Conservation (phyloP, 92 coral and sea anemone species). For the Siderastrea siderea region DNA sequence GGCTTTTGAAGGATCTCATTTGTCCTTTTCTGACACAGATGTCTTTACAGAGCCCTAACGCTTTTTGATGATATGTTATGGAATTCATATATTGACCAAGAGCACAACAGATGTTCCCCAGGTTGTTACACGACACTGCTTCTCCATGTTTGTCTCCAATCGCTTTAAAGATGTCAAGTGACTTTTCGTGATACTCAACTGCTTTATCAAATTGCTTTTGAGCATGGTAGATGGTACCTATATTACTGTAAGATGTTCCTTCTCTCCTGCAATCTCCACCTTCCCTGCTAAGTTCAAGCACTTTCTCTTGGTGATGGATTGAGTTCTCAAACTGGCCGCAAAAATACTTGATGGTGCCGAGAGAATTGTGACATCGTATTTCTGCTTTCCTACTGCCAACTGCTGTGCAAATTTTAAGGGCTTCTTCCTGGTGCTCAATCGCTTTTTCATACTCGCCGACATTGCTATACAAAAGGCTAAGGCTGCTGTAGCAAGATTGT, state of each 20-base stretch:
- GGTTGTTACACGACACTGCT: slow-evolving; percentile 22
- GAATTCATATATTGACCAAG: slow-evolving; percentile 30
- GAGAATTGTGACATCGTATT: slow-evolving; percentile 1
- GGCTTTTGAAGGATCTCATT: not conserved
- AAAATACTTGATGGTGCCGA: slow-evolving; percentile 3
- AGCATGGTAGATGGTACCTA: slow-evolving; percentile 34
- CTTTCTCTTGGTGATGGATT: slow-evolving; percentile 23
- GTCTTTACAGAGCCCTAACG: slow-evolving; percentile 26
- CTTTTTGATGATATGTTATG: slow-evolving; percentile 16
- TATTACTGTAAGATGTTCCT: slow-evolving; percentile 16
- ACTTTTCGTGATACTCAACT: slow-evolving; percentile 22
- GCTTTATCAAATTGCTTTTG: slow-evolving; percentile 15
- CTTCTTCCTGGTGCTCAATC: slow-evolving; percentile 25
- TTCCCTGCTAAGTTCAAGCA: slow-evolving; percentile 13
- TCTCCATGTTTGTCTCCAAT: slow-evolving; percentile 44
- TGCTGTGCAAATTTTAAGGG: slow-evolving; percentile 18
- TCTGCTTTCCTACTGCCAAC: slow-evolving; percentile 35
- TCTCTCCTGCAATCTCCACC: slow-evolving; percentile 42
- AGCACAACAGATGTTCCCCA: not conserved
- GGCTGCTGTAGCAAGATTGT: slow-evolving; percentile 26
- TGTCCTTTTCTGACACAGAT: slow-evolving; percentile 11
- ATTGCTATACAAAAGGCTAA: slow-evolving; percentile 11
- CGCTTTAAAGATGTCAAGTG: slow-evolving; percentile 25
- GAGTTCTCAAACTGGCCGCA: slow-evolving; percentile 34
- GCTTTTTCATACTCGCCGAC: slow-evolving; percentile 23